A percentile compares a stretch with the other conserved stretches of the same genome.
Conservation (phyloP, 2,113 vertebrate species). For the Sardina pilchardus region DNA sequence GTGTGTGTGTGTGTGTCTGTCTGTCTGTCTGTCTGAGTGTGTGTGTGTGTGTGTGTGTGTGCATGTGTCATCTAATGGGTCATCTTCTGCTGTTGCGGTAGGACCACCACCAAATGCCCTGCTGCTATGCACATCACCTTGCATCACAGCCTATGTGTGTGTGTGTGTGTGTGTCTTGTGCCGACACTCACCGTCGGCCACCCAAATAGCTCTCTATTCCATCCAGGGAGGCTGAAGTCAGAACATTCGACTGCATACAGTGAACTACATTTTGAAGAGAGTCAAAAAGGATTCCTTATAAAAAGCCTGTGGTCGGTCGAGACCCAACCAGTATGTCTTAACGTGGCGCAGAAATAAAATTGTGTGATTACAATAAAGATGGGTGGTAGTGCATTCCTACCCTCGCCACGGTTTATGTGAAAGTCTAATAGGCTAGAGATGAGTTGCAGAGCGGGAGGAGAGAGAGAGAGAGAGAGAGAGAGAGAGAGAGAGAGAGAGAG, state of each 20-base stretch:
- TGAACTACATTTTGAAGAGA: neutral
- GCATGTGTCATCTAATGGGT: neutral
- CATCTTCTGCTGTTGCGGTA: neutral
- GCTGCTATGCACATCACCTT: neutral
- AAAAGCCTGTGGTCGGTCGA: neutral
- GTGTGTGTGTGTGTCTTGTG: neutral
- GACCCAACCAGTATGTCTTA: neutral
- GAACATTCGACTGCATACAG: neutral
- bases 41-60: slow-evolving; percentile 2
- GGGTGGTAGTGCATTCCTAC: neutral
- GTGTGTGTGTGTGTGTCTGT: neutral
- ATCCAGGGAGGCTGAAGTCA: neutral
- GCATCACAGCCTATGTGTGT: neutral
- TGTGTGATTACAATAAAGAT: slow-evolving; percentile 1
- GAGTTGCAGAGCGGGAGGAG: neutral
- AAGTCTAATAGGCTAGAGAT: neutral
- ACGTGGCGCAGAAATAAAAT: neutral
- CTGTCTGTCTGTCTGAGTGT: neutral
- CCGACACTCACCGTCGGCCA: neutral
- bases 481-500: neutral
- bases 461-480: neutral
- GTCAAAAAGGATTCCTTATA: neutral
- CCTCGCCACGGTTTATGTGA: neutral
- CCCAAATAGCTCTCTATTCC: neutral
- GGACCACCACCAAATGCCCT: neutral